Evolutionary conservation across 2,888 invertebrate genomes (phyloP), one percentile per base, ranked within the genome.

Genomic region (Athetis lepigone): DNA sequence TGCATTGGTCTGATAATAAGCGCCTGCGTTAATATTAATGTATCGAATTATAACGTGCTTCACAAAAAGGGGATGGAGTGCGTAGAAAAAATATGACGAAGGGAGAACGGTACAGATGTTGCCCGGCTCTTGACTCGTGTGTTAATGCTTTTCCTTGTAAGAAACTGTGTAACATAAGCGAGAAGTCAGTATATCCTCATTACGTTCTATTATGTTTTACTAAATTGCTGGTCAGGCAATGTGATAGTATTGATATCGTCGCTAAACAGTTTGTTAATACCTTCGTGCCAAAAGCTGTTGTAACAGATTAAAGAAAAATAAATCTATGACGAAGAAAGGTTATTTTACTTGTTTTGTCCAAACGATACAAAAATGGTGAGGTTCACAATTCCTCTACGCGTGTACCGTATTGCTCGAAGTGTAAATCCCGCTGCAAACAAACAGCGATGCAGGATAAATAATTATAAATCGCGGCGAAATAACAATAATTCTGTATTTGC

Each of bases 1-100:
- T 73, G 81, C 73, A 63, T 65, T 47, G 57, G 40, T 36, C 70
- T 71, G 79, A 73, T 68, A 69, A 81, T 79, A 76, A 72, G 70
- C 70, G 47, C 50, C 45, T 21, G 55, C 56, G 59, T 70, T 79
- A 65, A 79, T 79, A 73, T 73, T 73, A 70, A 78, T 70, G 76
- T 54, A 68, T 71, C 27, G 58, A 45, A 27, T 11, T 54, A 54
- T 27, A 43, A 42, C 49, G 27, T 33, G 58, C 61, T 7, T 54
- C 75, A 61, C 46, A 8, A 52, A 29, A 19, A 1, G 21, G 19
- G n/a, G 19, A 37, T 18, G 16, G 8, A 60, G 42, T 19, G 0
- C 18, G 13, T 4, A 6, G 2, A 21, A 4, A 23, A 33, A 29
- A 8, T 13, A 19, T 0, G 0, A 39, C 4, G 5, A 16, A 29